These are phyloP conservation scores for Pararge aegeria DNA, from an alignment of 1,140 invertebrate species.

Conservation along the genomic window DNA sequence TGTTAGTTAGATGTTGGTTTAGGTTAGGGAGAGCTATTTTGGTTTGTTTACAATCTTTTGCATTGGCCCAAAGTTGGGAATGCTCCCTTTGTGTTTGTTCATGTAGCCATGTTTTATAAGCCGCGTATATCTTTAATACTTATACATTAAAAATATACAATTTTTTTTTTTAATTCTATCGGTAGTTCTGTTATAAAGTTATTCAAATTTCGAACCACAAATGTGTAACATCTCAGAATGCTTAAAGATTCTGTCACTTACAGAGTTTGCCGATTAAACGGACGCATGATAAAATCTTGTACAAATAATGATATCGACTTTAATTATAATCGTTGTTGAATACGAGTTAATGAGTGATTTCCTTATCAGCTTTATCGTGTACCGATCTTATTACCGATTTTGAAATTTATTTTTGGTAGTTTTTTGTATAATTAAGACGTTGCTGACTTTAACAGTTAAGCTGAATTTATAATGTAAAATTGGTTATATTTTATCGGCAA, in stretches of 20 bases:
- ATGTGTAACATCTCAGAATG: neutral
- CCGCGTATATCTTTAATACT: no score
- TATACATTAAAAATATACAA: no score
- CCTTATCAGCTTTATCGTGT: conserved; percentile 14
- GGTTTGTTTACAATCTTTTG: no score
- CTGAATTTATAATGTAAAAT: conserved; percentile 2
- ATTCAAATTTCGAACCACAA: no score
- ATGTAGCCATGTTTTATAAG: no score
- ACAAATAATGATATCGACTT: conserved; percentile 36
- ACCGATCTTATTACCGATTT: conserved; percentile 19
- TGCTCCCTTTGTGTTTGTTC: no score
- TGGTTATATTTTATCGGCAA: neutral
- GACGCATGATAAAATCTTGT: conserved; percentile 25
- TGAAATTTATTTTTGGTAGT: conserved; percentile 16
- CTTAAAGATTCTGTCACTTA: neutral
- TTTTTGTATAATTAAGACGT: conserved; percentile 10
- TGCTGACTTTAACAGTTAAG: conserved; percentile 6
- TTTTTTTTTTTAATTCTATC: no score
- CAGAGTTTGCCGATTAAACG: neutral
- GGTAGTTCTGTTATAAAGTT: no score
- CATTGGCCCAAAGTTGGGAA: no score
- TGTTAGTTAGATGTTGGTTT: no score
- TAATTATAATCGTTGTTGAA: conserved; percentile 33
- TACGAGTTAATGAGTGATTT: conserved; percentile 29
- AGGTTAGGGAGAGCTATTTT: no score